These are phyloP conservation scores for Phrixothrix hirtus DNA, from an alignment of 2,888 invertebrate species.

Conservation along the genomic window DNA sequence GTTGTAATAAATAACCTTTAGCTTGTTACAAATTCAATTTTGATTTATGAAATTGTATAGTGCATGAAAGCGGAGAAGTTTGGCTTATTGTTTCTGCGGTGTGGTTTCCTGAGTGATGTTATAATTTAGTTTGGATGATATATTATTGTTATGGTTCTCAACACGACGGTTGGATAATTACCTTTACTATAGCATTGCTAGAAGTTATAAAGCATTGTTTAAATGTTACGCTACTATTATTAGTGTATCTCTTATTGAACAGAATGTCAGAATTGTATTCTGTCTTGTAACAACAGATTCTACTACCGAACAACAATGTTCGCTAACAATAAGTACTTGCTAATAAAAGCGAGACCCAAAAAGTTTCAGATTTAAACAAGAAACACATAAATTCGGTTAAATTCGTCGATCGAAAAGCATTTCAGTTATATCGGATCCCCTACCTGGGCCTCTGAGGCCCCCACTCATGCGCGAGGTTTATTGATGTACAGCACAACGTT, in stretches of 20 bases:
- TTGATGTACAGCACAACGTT: not conserved
- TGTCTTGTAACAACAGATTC: not conserved
- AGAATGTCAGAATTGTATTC: not conserved
- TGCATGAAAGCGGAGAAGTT: slow-evolving; percentile 20
- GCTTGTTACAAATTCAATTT: slow-evolving; percentile 23
- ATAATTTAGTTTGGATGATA: slow-evolving; percentile 25
- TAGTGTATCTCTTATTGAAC: not conserved
- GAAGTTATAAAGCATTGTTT: slow-evolving; percentile 2
- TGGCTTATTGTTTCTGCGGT: slow-evolving; percentile 23
- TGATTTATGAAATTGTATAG: slow-evolving; percentile 22
- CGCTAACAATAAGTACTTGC: too few relatives aligned
- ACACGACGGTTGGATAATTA: slow-evolving; percentile 17
- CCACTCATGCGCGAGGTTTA: not conserved
- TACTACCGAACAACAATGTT: too few relatives aligned
- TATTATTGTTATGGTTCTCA: slow-evolving; percentile 23
- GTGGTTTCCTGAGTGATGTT: slow-evolving; percentile 24
- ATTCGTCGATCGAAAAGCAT: not conserved
- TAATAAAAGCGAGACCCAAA: too few relatives aligned
- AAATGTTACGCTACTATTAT: slow-evolving; percentile 7
- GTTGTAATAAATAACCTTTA: slow-evolving; percentile 15
- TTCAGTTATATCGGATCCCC: not conserved
- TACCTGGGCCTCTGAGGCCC: not conserved
- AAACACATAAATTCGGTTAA: not conserved
- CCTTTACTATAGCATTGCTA: slow-evolving; percentile 11
- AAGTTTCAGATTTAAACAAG: not conserved